Percentiles rank a stretch among this genome's conserved stretches.
phyloP scores from a whole-genome alignment of 2,888 invertebrate species.

The Agriopis aurantiaria region DNA sequence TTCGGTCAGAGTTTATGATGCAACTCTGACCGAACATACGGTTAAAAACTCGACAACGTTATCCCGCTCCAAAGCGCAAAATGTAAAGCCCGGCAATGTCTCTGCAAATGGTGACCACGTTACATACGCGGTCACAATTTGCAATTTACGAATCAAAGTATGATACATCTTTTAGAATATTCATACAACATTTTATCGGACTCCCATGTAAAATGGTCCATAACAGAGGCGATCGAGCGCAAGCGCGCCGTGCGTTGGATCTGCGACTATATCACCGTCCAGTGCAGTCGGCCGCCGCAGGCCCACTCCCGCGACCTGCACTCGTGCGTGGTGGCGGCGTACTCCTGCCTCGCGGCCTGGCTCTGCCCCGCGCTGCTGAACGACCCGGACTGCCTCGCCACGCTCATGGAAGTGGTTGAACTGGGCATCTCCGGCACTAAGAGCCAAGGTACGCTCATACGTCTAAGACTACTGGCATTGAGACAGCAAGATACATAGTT shows the following conservation, averaged over 20 bases:
- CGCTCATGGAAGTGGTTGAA: conserved; percentile 98
- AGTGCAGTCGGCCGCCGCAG: conserved; percentile 97
- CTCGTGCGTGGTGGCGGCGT: conserved; percentile 97
- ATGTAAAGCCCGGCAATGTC: too few relatives aligned
- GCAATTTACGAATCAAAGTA: too few relatives aligned
- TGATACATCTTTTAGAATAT: too few relatives aligned
- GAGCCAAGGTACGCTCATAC: conserved; percentile 85
- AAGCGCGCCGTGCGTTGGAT: conserved; percentile 98
- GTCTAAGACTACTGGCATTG: too few relatives aligned
- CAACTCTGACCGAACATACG: too few relatives aligned
- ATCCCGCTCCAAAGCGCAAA: too few relatives aligned
- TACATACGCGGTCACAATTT: too few relatives aligned
- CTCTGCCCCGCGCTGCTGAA: conserved; percentile 95
- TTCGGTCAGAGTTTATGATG: too few relatives aligned
- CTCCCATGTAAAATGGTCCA: neutral
- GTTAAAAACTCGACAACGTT: too few relatives aligned
- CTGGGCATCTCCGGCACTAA: conserved; percentile 98
- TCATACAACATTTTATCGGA: too few relatives aligned
- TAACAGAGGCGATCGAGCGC: conserved; percentile 93
- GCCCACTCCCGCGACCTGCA: conserved; percentile 97
- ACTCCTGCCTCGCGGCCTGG: conserved; percentile 97
- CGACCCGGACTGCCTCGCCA: conserved; percentile 96
- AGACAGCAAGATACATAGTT: too few relatives aligned
- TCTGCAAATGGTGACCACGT: too few relatives aligned
- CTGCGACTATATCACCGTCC: conserved; percentile 98